A percentile compares a stretch with the other conserved stretches of the same genome.
Conservation (phyloP, 1,140 invertebrate species). For the Zaprionus davidi region DNA sequence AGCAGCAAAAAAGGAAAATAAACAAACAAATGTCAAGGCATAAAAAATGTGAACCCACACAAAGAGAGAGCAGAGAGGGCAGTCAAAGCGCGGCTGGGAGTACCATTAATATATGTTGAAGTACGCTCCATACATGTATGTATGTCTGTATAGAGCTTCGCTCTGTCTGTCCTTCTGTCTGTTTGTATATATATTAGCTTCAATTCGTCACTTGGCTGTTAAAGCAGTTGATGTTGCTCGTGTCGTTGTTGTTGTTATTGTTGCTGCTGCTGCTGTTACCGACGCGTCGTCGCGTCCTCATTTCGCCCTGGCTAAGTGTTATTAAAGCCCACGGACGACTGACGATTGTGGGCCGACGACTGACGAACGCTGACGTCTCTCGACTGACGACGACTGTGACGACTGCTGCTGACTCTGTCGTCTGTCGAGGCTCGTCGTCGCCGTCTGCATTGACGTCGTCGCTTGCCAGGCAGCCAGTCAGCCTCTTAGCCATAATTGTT, state of each 20-base stretch:
- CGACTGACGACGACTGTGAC: not conserved
- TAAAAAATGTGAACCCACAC: constrained; percentile 52
- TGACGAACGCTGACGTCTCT: constrained; percentile 49
- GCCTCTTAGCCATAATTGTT: constrained; percentile 78
- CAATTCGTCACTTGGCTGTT: constrained; percentile 64
- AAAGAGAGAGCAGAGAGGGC: constrained; percentile 25
- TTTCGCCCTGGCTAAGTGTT: constrained; percentile 56
- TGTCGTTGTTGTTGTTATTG: constrained; percentile 26
- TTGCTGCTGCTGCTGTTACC: constrained; percentile 19
- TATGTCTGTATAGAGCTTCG: not conserved
- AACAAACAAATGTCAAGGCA: constrained; percentile 57
- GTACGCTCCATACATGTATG: constrained; percentile 24
- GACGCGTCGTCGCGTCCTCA: constrained; percentile 34
- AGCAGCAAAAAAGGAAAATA: constrained; percentile 21
- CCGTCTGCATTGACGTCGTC: constrained; percentile 35
- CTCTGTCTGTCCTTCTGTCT: constrained; percentile 5
- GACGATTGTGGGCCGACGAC: constrained; percentile 39
- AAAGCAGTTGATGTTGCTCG: constrained; percentile 36
- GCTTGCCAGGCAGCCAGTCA: constrained; percentile 3
- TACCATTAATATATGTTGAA: constrained; percentile 50
- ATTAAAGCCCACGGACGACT: constrained; percentile 62
- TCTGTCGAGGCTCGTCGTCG: constrained; percentile 1
- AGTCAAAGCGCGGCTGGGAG: constrained; percentile 16
- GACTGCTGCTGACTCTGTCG: not conserved
- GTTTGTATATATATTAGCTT: constrained; percentile 63